These are phyloP conservation scores for Sarotherodon lohbergeri DNA, from an alignment of 2,113 vertebrate genomes.

Conservation along the genomic window DNA sequence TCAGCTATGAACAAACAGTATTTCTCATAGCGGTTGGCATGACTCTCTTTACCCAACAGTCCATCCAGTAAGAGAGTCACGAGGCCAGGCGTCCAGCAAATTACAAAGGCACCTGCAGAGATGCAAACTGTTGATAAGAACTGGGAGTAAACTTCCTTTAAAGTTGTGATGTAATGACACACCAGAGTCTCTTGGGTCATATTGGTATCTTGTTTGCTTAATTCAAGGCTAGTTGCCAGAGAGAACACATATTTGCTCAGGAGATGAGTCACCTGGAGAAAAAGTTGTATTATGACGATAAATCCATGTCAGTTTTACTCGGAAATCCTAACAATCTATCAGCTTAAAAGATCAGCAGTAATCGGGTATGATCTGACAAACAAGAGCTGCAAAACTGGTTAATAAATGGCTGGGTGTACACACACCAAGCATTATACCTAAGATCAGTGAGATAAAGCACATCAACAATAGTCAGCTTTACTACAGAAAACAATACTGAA, in stretches of 20 bases:
- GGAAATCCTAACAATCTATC: not conserved
- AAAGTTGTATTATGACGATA: not conserved
- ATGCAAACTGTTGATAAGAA: not conserved
- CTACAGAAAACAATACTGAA: not conserved
- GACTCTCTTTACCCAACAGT: constrained; percentile 70
- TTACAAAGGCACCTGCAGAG: constrained; percentile 83
- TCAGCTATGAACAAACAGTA: constrained; percentile 86
- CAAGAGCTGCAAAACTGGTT: constrained; percentile 24
- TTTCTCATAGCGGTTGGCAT: constrained; percentile 81
- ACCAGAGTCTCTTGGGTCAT: not conserved
- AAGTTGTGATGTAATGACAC: not conserved
- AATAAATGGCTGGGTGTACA: not conserved
- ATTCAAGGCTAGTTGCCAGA: not conserved
- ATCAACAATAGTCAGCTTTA: not conserved
- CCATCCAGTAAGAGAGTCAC: constrained; percentile 85
- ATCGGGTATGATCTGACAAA: not conserved
- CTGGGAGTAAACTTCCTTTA: not conserved
- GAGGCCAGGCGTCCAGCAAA: constrained; percentile 91
- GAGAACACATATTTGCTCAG: not conserved
- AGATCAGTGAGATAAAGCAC: not conserved
- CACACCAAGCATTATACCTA: not conserved
- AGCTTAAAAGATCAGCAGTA: not conserved
- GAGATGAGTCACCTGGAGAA: not conserved
- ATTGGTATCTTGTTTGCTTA: not conserved
- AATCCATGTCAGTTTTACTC: not conserved